Conservation (phyloP, 2,797 vertebrate genomes). For the Apodemus agrarius region DNA sequence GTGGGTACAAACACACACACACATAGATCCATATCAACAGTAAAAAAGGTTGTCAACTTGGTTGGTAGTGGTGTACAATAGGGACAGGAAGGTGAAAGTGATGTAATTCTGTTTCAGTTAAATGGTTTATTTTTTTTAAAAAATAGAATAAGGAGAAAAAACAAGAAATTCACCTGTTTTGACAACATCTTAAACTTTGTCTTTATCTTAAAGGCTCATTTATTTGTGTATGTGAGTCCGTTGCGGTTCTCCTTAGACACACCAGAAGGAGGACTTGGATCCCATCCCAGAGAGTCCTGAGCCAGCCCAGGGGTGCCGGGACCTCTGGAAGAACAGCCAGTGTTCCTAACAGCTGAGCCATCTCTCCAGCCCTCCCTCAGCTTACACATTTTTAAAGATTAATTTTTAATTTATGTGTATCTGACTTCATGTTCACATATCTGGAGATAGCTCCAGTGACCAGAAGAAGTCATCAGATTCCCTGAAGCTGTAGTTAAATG, state of each 20-base stretch:
- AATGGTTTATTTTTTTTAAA: not conserved
- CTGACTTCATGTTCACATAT: not conserved
- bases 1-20: accelerated
- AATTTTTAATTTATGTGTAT: not conserved
- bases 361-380: too few species aligned
- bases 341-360: too few species aligned
- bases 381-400: not conserved
- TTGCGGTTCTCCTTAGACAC: too few species aligned
- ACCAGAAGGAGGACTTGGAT: too few species aligned
- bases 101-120: not conserved
- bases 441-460: not conserved
- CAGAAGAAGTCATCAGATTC: not conserved
- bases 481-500: not conserved
- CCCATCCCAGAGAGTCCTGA: too few species aligned
- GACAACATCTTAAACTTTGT: not conserved
- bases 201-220: too few species aligned
- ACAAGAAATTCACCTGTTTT: not conserved
- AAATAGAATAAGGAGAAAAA: not conserved
- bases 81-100: not conserved
- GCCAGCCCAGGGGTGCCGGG: too few species aligned
- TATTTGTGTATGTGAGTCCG: too few species aligned
- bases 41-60: not conserved
- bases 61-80: not conserved
- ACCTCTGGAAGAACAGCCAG: too few species aligned
- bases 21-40: too few species aligned